A percentile compares a stretch with the other conserved stretches of the same genome.
Evolutionary conservation across 2,113 vertebrate species (phyloP).

Genomic region (Pterophyllum scalare): DNA sequence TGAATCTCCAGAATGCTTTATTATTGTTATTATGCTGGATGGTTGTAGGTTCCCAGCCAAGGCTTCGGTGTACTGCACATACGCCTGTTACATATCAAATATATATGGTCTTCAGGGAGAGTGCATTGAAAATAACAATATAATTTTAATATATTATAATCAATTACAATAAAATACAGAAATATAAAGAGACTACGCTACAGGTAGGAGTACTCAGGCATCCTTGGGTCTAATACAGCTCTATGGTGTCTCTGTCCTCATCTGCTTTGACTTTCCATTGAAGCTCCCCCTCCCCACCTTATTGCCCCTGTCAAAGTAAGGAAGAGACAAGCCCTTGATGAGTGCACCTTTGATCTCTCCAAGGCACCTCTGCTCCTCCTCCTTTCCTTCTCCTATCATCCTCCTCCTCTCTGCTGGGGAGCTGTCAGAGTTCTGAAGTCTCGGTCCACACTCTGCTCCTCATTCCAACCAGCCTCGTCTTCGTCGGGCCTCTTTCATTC

Average conservation of each 20-base stretch:
- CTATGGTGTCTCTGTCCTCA: neutral
- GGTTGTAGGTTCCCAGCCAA: neutral
- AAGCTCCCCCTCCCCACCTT: conserved; percentile 1
- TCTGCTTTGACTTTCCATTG: conserved; percentile 31
- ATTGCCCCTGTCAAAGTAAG: conserved; percentile 47
- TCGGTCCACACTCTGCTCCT: conserved; percentile 20
- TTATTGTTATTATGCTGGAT: neutral
- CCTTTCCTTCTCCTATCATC: conserved; percentile 32
- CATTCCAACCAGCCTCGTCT: conserved; percentile 3
- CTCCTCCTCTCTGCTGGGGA: conserved; percentile 27
- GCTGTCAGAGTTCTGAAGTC: conserved; percentile 53
- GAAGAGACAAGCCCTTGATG: conserved; percentile 59
- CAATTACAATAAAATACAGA: neutral
- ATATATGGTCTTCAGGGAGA: conserved; percentile 17
- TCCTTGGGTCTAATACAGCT: conserved; percentile 16
- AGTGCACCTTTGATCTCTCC: conserved; percentile 64
- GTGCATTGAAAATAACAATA: neutral
- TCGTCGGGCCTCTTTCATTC: conserved; percentile 47
- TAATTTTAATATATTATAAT: neutral
- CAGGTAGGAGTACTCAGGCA: conserved; percentile 28
- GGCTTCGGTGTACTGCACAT: neutral
- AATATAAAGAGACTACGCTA: neutral
- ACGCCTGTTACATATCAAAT: conserved; percentile 1
- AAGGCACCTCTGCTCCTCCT: conserved; percentile 45
- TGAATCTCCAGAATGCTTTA: neutral